Conservation (phyloP, 2,797 vertebrate genomes). For the Anguilla anguilla region DNA sequence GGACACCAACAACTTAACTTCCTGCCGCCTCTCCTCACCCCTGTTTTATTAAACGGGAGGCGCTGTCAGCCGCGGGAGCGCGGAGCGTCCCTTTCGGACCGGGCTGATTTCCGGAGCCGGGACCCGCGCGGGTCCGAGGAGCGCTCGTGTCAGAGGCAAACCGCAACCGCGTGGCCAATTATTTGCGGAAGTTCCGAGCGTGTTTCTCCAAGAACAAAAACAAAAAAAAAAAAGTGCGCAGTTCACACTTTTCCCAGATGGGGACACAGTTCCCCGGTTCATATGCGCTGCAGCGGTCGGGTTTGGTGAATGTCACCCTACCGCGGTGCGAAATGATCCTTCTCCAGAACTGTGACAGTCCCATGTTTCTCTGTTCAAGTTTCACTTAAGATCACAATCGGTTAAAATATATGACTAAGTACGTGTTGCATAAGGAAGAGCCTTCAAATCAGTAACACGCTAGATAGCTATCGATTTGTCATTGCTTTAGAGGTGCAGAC, state of each 20-base stretch:
- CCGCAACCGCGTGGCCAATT: not conserved
- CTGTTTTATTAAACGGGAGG: conserved; percentile 3
- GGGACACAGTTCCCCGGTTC: not conserved
- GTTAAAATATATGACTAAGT: not conserved
- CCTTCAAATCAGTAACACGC: not conserved
- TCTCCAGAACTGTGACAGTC: not conserved
- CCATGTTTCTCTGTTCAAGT: not conserved
- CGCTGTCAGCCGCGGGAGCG: not conserved
- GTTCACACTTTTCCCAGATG: not conserved
- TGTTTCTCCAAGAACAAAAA: not conserved
- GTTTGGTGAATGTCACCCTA: not conserved
- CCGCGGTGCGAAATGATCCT: not conserved
- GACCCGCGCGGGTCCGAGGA: not conserved
- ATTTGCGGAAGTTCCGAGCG: not conserved
- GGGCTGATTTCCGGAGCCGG: not conserved
- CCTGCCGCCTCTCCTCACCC: not conserved
- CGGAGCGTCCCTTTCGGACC: not conserved
- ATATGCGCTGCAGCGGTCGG: not conserved
- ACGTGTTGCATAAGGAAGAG: not conserved
- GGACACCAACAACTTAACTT: not conserved
- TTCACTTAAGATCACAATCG: not conserved
- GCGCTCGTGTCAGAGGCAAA: not conserved
- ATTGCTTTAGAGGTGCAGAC: not conserved
- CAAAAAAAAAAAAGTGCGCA: not conserved
- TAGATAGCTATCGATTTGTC: not conserved